phyloP scores from a whole-genome alignment of 2,888 invertebrate species.

The Leptinotarsa peninsularis region DNA sequence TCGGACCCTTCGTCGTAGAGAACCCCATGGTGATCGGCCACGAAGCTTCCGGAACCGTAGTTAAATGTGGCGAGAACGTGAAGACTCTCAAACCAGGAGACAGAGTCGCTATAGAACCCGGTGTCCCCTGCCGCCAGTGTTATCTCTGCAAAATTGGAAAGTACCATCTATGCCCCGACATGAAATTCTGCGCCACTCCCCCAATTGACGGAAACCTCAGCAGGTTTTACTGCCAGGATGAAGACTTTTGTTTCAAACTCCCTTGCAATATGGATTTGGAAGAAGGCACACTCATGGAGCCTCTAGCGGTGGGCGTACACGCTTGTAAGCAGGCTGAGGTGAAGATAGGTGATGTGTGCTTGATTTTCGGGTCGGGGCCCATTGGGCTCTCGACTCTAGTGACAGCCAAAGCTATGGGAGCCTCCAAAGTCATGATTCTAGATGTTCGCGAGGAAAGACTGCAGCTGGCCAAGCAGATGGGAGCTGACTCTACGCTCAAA shows the following conservation, averaged over 20 bases:
- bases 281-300: constrained; percentile 93
- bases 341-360: constrained; percentile 75
- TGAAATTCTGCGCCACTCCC: constrained; percentile 93
- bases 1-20: constrained; percentile 87
- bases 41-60: constrained; percentile 86
- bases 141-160: constrained; percentile 86
- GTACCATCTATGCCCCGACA: constrained; percentile 90
- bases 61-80: constrained; percentile 79
- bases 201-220: constrained; percentile 89
- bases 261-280: constrained; percentile 91
- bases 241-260: constrained; percentile 88
- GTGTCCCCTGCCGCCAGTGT: constrained; percentile 87
- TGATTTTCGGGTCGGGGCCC: constrained; percentile 88
- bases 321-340: constrained; percentile 88
- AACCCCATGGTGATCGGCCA: constrained; percentile 93
- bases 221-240: constrained; percentile 88
- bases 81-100: constrained; percentile 78
- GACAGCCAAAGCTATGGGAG: constrained; percentile 87
- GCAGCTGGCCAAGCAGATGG: constrained; percentile 79
- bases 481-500: constrained; percentile 78
- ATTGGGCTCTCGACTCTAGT: constrained; percentile 86
- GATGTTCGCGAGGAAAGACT: constrained; percentile 74
- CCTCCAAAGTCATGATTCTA: constrained; percentile 77
- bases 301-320: constrained; percentile 92
- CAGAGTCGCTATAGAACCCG: constrained; percentile 94